Percentiles rank a stretch among this genome's conserved stretches.
Evolutionary conservation across 2,797 vertebrate genomes (phyloP).

Genomic region (Premnoplex brunnescens): DNA sequence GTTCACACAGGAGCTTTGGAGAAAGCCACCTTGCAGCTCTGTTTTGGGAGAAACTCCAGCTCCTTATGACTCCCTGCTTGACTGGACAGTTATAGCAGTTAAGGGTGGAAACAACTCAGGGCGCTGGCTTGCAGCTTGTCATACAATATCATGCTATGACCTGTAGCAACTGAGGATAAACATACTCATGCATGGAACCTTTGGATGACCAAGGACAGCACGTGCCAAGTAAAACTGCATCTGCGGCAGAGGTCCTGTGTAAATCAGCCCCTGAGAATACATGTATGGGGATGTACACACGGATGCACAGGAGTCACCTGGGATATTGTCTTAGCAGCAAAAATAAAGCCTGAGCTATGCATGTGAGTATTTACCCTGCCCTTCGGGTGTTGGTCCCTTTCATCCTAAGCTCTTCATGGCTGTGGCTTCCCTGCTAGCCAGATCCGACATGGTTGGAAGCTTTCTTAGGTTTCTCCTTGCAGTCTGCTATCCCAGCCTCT

Average conservation of each 20-base stretch:
- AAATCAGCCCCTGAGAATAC: neutral
- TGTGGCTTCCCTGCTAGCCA: neutral
- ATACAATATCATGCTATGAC: accelerated
- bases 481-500: neutral
- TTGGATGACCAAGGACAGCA: neutral
- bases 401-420: neutral
- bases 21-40: neutral
- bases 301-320: neutral
- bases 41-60: neutral
- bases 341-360: neutral
- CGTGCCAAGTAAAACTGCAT: neutral
- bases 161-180: neutral
- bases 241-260: neutral
- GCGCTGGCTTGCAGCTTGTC: neutral
- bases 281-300: accelerated
- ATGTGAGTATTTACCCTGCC: neutral
- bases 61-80: neutral
- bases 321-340: neutral
- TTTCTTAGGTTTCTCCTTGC: neutral
- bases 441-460: neutral
- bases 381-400: neutral
- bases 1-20: neutral
- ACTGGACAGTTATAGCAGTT: neutral
- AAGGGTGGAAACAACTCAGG: neutral
- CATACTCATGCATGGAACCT: accelerated